These are phyloP conservation scores for Misgurnus anguillicaudatus DNA, from an alignment of 2,113 vertebrate genomes.

Conservation along the genomic window DNA sequence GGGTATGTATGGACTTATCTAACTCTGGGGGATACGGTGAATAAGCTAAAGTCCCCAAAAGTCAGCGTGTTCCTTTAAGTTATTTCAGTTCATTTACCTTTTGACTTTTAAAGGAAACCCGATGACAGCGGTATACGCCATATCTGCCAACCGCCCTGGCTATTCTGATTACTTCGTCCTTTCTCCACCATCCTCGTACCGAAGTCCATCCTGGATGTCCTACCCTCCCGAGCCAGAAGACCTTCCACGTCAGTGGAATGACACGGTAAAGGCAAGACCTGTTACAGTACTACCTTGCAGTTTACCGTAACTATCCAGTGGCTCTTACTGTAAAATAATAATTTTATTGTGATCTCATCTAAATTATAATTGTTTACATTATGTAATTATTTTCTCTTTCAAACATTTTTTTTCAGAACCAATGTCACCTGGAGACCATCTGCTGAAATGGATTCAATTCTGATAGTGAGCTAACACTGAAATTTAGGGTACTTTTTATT, in stretches of 20 bases:
- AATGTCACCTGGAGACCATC: conserved; percentile 79
- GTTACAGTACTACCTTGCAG: background rate
- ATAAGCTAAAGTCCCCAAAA: too few relatives aligned
- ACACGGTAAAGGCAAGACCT: conserved; percentile 67
- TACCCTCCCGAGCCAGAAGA: conserved; percentile 90
- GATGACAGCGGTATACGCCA: conserved; percentile 95
- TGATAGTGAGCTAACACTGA: conserved; percentile 55
- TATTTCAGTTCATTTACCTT: background rate
- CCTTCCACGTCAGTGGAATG: conserved; percentile 89
- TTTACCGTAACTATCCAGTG: too few relatives aligned
- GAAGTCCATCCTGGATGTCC: conserved; percentile 95
- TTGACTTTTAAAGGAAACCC: conserved; percentile 82
- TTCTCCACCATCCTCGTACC: conserved; percentile 88
- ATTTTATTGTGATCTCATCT: too few relatives aligned
- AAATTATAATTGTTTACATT: too few relatives aligned
- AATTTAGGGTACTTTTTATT: conserved; percentile 52
- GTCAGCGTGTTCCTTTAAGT: too few relatives aligned
- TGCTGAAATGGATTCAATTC: conserved; percentile 65
- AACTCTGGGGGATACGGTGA: too few relatives aligned
- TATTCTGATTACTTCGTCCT: conserved; percentile 95
- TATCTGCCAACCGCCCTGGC: conserved; percentile 91
- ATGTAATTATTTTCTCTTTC: conserved; percentile 9
- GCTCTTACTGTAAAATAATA: too few relatives aligned
- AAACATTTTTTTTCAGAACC: conserved; percentile 61
- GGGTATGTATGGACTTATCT: too few relatives aligned